Evolutionary conservation across 2,113 vertebrate species (phyloP).

Genomic region (Romanogobio albipinnatus): DNA sequence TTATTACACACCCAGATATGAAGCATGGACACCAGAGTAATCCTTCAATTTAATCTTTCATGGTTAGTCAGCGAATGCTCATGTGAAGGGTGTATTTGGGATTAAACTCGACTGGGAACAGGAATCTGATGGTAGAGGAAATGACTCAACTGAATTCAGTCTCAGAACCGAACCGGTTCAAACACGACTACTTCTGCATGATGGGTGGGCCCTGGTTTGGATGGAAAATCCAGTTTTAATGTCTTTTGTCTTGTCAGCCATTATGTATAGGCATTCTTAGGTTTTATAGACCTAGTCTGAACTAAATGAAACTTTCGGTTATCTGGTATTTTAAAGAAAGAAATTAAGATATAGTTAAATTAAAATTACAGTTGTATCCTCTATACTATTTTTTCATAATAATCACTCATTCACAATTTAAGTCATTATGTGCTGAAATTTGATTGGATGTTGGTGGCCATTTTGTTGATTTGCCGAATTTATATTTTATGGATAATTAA

Average conservation of each 20-base stretch:
- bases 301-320: not conserved
- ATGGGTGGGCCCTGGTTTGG: not conserved
- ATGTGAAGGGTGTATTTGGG: not conserved
- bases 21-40: not conserved
- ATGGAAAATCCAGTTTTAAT: not conserved
- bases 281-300: not conserved
- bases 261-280: not conserved
- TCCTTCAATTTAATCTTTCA: not conserved
- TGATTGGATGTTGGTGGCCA: no score
- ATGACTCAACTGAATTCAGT: not conserved
- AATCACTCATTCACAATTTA: no score
- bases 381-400: no score
- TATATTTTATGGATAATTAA: no score
- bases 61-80: not conserved
- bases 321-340: not conserved
- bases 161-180: not conserved
- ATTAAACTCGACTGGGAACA: not conserved
- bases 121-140: not conserved
- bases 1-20: not conserved
- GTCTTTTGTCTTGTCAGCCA: not conserved
- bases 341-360: no score
- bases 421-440: no score
- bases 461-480: no score
- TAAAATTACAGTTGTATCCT: not conserved
- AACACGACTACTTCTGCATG: not conserved